Evolutionary conservation across 2,888 invertebrate genomes (phyloP).

Genomic region (Polyploca ridens): DNA sequence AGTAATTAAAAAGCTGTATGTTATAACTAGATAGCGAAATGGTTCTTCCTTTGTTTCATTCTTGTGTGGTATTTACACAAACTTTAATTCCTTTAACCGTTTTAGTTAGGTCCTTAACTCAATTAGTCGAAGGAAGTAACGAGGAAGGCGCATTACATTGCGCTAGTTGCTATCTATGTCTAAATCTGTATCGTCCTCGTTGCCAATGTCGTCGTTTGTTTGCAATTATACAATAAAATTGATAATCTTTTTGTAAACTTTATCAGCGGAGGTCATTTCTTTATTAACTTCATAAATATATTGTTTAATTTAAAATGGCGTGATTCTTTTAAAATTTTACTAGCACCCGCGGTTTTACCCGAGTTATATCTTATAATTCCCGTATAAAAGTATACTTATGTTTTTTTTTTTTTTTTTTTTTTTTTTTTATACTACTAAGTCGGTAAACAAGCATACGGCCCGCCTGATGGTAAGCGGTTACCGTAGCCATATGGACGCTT

Average conservation of each 20-base stretch:
- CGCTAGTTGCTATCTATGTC: conserved; percentile 24
- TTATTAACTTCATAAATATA: background rate
- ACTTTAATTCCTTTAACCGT: background rate
- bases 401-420: too few relatives aligned
- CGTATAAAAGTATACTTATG: too few relatives aligned
- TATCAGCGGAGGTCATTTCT: conserved; percentile 22
- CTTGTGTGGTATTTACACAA: background rate
- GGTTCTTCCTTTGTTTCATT: too few relatives aligned
- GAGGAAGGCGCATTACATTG: conserved; percentile 15
- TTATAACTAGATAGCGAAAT: too few relatives aligned
- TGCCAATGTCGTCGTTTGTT: conserved; percentile 27
- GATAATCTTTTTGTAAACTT: conserved; percentile 18
- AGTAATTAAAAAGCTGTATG: too few relatives aligned
- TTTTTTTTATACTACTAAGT: too few relatives aligned
- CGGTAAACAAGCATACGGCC: too few relatives aligned
- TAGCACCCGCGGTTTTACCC: too few relatives aligned
- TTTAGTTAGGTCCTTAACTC: background rate
- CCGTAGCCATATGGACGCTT: too few relatives aligned
- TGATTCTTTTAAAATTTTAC: background rate
- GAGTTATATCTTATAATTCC: too few relatives aligned
- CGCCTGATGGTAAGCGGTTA: too few relatives aligned
- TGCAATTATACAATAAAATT: conserved; percentile 27
- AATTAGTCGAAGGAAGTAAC: conserved; percentile 5
- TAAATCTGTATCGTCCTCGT: conserved; percentile 28
- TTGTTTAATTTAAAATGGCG: background rate